Evolutionary conservation across 2,113 vertebrate species (phyloP).

Genomic region (Tachysurus vachellii): DNA sequence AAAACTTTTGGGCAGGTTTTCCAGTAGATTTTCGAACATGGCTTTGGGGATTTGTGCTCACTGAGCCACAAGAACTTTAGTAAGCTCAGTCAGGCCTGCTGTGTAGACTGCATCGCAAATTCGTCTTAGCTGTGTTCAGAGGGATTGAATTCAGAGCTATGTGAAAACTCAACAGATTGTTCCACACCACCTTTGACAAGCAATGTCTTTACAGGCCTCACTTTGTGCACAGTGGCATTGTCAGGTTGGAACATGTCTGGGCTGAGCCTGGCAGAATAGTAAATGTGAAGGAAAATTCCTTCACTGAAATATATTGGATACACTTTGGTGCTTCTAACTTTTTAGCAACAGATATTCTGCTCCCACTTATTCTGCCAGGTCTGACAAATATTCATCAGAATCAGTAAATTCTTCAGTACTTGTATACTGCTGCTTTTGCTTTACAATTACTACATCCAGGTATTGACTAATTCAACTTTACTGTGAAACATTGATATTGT

Average conservation of each 20-base stretch:
- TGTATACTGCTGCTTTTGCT: neutral
- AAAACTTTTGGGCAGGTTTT: neutral
- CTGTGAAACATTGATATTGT: constrained; percentile 24
- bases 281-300: neutral
- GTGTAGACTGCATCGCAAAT: neutral
- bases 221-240: neutral
- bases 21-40: neutral
- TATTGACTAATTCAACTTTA: constrained; percentile 21
- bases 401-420: neutral
- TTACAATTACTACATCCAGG: neutral
- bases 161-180: neutral
- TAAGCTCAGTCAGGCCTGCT: neutral
- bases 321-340: too few species aligned
- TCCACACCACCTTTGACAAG: neutral
- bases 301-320: too few species aligned
- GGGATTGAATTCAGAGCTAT: neutral
- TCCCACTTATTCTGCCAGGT: neutral
- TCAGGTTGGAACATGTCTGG: neutral
- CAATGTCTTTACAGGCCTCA: neutral
- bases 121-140: neutral
- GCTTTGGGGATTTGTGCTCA: neutral
- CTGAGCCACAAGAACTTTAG: neutral
- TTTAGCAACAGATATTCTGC: too few species aligned
- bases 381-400: neutral
- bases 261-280: neutral